Conservation (phyloP, 2,888 invertebrate species). For the Rhamphomyia laevipes region DNA sequence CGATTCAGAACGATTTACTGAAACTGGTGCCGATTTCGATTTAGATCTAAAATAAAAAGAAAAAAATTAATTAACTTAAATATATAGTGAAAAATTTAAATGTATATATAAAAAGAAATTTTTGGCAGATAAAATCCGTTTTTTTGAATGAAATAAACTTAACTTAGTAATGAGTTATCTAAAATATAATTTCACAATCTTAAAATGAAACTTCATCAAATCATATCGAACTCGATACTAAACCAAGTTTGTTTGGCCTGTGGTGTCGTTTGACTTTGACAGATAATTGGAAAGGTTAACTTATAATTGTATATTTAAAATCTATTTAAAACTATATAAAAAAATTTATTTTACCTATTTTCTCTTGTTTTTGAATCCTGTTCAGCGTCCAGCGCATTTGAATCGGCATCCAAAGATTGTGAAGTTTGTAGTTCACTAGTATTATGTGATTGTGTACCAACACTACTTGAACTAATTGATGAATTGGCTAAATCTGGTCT, state of each 20-base stretch:
- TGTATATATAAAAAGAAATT: not conserved
- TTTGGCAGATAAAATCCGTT: not conserved
- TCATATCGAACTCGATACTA: no score
- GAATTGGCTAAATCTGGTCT: slow-evolving; percentile 32
- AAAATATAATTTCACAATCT: not conserved
- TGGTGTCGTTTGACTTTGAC: no score
- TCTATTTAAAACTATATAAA: not conserved
- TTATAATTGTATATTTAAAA: not conserved
- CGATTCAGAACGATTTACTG: slow-evolving; percentile 57
- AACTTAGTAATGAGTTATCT: not conserved
- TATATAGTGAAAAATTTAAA: no score
- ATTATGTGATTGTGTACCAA: slow-evolving; percentile 20
- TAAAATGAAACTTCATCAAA: no score
- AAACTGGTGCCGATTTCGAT: slow-evolving; percentile 36
- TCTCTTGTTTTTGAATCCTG: slow-evolving; percentile 21
- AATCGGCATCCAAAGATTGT: slow-evolving; percentile 24
- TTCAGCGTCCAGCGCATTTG: slow-evolving; percentile 29
- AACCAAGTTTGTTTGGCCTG: no score
- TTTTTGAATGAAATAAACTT: not conserved
- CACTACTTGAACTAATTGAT: slow-evolving; percentile 29
- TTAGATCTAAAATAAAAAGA: slow-evolving; percentile 10
- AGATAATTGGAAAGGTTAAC: no score
- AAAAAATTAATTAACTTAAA: slow-evolving; percentile 4
- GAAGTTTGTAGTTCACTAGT: slow-evolving; percentile 22
- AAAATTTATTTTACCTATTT: slow-evolving; percentile 6